Evolutionary conservation across 1,140 invertebrate genomes (phyloP).

Genomic region (Parapsyche elsis): DNA sequence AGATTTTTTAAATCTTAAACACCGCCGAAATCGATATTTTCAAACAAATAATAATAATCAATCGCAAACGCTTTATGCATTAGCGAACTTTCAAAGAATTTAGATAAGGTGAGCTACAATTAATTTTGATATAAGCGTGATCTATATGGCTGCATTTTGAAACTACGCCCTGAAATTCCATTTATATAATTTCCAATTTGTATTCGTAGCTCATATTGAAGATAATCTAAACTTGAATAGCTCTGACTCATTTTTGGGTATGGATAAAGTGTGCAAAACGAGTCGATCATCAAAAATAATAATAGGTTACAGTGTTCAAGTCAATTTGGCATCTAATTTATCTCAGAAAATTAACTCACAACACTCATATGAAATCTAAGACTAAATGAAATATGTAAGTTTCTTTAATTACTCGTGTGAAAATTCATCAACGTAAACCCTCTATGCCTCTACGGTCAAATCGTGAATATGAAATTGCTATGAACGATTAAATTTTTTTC

Average conservation of each 20-base stretch:
- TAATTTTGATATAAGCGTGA: too few species aligned
- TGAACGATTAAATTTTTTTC: not conserved
- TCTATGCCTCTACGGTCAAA: not conserved
- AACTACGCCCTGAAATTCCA: too few species aligned
- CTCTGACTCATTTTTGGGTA: too few species aligned
- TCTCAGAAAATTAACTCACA: slow-evolving; percentile 3
- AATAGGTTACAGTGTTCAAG: slow-evolving; percentile 6
- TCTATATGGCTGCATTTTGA: too few species aligned
- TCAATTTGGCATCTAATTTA: slow-evolving; percentile 22
- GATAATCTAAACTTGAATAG: too few species aligned
- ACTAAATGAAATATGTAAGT: not conserved
- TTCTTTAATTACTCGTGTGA: not conserved
- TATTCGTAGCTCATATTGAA: too few species aligned
- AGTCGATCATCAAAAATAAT: slow-evolving; percentile 22
- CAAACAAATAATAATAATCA: slow-evolving; percentile 12
- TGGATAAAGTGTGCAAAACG: not conserved
- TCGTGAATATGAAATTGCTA: slow-evolving; percentile 9
- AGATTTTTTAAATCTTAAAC: slow-evolving; percentile 32
- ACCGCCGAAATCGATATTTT: slow-evolving; percentile 30
- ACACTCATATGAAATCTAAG: not conserved
- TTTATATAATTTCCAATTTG: too few species aligned
- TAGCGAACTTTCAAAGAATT: not conserved
- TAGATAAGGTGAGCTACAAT: too few species aligned
- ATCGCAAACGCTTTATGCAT: too few species aligned
- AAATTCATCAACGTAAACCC: not conserved